These are phyloP conservation scores for Coregonus sp. DNA, from an alignment of 2,797 vertebrate genomes.

Conservation along the genomic window DNA sequence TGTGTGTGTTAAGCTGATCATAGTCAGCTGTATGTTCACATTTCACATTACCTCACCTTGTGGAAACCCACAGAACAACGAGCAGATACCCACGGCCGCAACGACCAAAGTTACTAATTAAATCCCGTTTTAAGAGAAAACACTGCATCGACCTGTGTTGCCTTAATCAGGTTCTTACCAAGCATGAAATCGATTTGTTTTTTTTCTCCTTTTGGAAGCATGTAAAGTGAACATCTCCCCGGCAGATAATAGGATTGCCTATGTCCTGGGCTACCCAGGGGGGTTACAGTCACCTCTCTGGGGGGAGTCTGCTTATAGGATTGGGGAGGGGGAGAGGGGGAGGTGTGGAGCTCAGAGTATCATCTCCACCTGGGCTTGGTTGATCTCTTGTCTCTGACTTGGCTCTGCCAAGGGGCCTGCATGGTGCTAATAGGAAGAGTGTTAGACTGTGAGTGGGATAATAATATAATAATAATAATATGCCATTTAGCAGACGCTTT, in stretches of 20 bases:
- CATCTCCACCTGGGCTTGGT: conserved; percentile 12
- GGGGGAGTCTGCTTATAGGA: not conserved
- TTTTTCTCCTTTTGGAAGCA: conserved; percentile 5
- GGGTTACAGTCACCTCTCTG: conserved; percentile 1
- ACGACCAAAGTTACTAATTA: not conserved
- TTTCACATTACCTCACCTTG: not conserved
- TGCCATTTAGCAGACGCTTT: too few relatives aligned
- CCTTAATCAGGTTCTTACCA: conserved; percentile 25
- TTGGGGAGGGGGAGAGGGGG: not conserved
- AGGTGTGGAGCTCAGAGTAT: not conserved
- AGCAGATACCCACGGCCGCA: not conserved
- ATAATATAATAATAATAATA: too few relatives aligned
- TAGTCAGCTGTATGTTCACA: not conserved
- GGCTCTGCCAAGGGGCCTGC: conserved; percentile 26
- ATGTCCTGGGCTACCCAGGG: conserved; percentile 2
- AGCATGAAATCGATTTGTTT: conserved; percentile 36
- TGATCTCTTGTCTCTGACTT: conserved; percentile 6
- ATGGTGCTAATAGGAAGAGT: conserved; percentile 33
- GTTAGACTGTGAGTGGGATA: conserved; percentile 19
- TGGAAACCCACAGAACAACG: not conserved
- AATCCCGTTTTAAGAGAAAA: not conserved
- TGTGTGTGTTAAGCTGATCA: not conserved
- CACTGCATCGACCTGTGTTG: conserved; percentile 15
- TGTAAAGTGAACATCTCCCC: conserved; percentile 12
- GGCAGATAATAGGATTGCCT: conserved; percentile 26